Percentiles rank a stretch among this genome's conserved stretches.
Evolutionary conservation across 2,888 invertebrate genomes (phyloP).

Genomic region (Troides helena): DNA sequence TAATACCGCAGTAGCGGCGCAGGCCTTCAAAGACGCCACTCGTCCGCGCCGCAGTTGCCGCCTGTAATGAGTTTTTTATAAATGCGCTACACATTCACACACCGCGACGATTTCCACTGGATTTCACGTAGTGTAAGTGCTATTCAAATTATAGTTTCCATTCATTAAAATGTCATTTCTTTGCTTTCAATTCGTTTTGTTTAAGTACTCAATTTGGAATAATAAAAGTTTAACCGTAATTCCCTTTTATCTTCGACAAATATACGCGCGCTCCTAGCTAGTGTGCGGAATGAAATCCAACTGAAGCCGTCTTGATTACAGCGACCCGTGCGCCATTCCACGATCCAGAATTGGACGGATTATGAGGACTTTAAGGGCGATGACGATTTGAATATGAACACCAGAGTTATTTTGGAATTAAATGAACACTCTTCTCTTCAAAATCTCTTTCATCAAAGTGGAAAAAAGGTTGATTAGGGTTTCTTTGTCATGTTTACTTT

Average conservation of each 20-base stretch:
- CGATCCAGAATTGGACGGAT: conserved; percentile 78
- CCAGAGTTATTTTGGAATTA: conserved; percentile 64
- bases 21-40: conserved; percentile 78
- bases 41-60: conserved; percentile 71
- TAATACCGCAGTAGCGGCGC: conserved; percentile 75
- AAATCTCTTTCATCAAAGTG: conserved; percentile 33
- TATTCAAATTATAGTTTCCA: conserved; percentile 39
- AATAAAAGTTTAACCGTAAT: conserved; percentile 39
- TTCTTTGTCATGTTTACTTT: conserved; percentile 54
- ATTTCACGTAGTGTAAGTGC: conserved; percentile 59
- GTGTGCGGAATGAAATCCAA: conserved; percentile 68
- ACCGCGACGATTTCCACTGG: conserved; percentile 58
- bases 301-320: conserved; percentile 76
- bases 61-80: conserved; percentile 78
- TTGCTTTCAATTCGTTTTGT: conserved; percentile 18
- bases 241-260: conserved; percentile 44
- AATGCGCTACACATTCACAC: conserved; percentile 75
- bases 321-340: conserved; percentile 64
- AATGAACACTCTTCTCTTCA: conserved; percentile 50
- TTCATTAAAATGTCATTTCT: conserved; percentile 19
- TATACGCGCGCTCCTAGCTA: conserved; percentile 54
- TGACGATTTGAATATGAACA: conserved; percentile 78
- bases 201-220: conserved; percentile 15
- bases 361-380: conserved; percentile 78
- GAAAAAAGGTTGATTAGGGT: conserved; percentile 47